Evolutionary conservation across 2,888 invertebrate species (phyloP), one percentile per base, ranked within the genome.

Genomic region (Drosophila subsilvestris): DNA sequence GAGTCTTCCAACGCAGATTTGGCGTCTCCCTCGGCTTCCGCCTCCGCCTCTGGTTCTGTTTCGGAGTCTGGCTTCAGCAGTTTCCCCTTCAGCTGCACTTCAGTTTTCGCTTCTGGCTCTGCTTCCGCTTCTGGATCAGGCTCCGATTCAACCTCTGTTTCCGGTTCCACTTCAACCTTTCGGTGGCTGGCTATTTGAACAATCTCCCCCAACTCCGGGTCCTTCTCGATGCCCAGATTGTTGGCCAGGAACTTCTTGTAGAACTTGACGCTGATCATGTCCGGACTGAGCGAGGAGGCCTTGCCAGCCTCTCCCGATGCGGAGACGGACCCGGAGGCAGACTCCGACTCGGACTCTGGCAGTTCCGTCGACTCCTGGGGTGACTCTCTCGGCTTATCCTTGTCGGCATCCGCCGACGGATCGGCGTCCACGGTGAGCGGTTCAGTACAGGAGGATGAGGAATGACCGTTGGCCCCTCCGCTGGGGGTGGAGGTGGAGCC

Each of bases 171-270:
- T 18, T 60, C 60, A 22, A 17, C 53, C 17, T 63, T 70, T 62
- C 76, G 72, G 60, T 78, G 82, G 54, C 78, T 80, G 3, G 75
- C 90, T 44, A 87, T 90, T 70, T 92, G 92, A 0, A 92, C 91
- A 61, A 92, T 91, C 72, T 91, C 92, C 7, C 92, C 92, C 44
- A 92, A 65, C 68, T 92, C 92, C 0, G 92, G 92, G 82, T 92
- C 92, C 67, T 92, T 89, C 62, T 92, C 92, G 53, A 92, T 92
- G 25, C 92, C 92, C 62, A 92, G 75, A 73, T 92, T 92, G 65
- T 92, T 92, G 73, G 92, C 92, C 25, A 92, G 73, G 63, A 92
- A 92, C 66, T 92, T 91, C 69, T 92, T 92, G 63, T 92, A 92
- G 63, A 92, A 92, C 71, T 91, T 91, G n/a, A 92, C 91, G 65